Conservation (phyloP, 2,113 vertebrate genomes). For the Callopanchax toddi region DNA sequence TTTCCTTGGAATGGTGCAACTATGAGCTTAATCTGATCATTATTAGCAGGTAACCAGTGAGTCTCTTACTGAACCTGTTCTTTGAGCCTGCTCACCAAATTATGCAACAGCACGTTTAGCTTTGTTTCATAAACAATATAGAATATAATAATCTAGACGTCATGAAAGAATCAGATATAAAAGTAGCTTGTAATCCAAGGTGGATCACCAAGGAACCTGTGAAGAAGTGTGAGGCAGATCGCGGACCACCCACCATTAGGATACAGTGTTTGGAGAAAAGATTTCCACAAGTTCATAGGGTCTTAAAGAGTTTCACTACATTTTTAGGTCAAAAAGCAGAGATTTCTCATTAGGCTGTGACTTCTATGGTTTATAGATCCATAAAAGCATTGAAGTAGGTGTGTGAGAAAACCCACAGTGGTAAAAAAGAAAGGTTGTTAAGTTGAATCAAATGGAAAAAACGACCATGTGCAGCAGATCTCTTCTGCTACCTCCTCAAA, state of each 20-base stretch:
- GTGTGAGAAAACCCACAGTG: slow-evolving; percentile 18
- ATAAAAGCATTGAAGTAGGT: slow-evolving; percentile 14
- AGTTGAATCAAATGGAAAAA: slow-evolving; percentile 47
- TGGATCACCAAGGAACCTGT: slow-evolving; percentile 30
- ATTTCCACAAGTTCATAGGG: slow-evolving; percentile 21
- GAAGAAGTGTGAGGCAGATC: no score
- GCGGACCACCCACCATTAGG: slow-evolving; percentile 42
- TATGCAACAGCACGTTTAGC: slow-evolving; percentile 24
- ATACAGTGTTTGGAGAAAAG: slow-evolving; percentile 3
- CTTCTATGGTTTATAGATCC: slow-evolving; percentile 13
- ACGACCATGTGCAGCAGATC: slow-evolving; percentile 25
- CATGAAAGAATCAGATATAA: slow-evolving; percentile 43
- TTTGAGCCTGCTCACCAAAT: slow-evolving; percentile 29
- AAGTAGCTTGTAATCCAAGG: slow-evolving; percentile 25
- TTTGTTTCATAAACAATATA: slow-evolving; percentile 25
- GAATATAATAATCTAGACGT: not conserved
- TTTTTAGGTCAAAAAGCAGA: slow-evolving; percentile 23
- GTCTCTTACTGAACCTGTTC: slow-evolving; percentile 27
- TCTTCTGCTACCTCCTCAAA: slow-evolving; percentile 16
- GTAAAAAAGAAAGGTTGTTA: slow-evolving; percentile 35
- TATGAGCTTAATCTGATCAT: slow-evolving; percentile 27
- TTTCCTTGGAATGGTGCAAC: slow-evolving; percentile 13
- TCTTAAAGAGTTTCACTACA: slow-evolving; percentile 35
- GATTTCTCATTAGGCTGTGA: slow-evolving; percentile 23
- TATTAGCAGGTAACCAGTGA: slow-evolving; percentile 19